Evolutionary conservation across 2,113 vertebrate genomes (phyloP), one percentile per base, ranked within the genome.

Genomic region (Atherinomorus stipes): DNA sequence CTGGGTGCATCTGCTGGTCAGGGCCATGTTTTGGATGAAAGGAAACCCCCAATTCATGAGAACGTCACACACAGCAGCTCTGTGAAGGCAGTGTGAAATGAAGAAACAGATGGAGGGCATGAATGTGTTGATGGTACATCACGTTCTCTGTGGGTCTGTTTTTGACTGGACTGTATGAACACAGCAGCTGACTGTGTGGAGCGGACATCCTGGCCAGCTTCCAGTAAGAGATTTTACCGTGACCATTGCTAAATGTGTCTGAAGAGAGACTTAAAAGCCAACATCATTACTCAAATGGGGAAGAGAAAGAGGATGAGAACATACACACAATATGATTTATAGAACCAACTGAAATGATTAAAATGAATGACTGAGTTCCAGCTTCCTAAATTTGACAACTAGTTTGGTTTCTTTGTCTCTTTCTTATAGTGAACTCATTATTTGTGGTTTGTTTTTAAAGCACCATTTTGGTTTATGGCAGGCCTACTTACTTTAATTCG

Each of bases 21-120:
- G 40, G 45, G 61, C 22, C 2, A 0, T 25, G 4, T 45, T 53
- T 18, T 13, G 42, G 68, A 47, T 81, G 67, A 53, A 71, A 76
- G 68, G 80, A 61, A 63, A 54, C 15, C 56, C 71, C 66, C 16
- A 8, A 23, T 74, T 71, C 52, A 60, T 51, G 53, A 52, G 21
- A 69, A 49, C 34, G 16, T 52, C 49, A 45, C 67, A 81, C 71
- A 84, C 61, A 68, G 81, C 58, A 54, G 73, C 58, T 81, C 64
- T 67, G 76, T 81, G 56, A 76, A 84, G 61, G 71, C 64, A 49
- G 64, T 73, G 80, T 88, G 89, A 87, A 85, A 62, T 51, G 4
- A 25, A 70, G 83, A 78, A 89, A 70, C 88, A 88, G 91, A 90
- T 89, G 87, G 21, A 50, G 8, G 11, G 37, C 53, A 16, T 62